These are phyloP conservation scores for Callinectes sapidus DNA, from an alignment of 2,888 invertebrate genomes.

Conservation along the genomic window DNA sequence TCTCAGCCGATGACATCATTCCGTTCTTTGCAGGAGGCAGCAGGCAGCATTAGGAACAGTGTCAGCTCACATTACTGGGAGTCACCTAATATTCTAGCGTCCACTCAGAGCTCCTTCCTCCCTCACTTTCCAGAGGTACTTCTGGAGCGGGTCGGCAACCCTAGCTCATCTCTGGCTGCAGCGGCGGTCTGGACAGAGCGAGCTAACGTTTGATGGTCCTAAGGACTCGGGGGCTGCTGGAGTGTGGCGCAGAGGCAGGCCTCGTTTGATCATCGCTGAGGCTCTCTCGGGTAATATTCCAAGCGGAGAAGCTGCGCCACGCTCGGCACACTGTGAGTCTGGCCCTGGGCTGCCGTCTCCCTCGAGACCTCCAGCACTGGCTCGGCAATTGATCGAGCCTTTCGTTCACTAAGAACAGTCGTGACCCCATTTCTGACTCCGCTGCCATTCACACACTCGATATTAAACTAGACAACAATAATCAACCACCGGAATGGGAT, in stretches of 20 bases:
- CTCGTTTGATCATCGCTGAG: conserved; percentile 64
- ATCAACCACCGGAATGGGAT: conserved; percentile 26
- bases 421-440: conserved; percentile 14
- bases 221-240: conserved; percentile 43
- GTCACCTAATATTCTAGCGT: conserved; percentile 20
- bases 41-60: conserved; percentile 31
- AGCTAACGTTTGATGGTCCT: conserved; percentile 55
- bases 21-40: neutral
- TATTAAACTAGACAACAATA: conserved; percentile 23
- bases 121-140: conserved; percentile 8
- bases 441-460: conserved; percentile 22
- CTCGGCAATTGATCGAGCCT: conserved; percentile 30
- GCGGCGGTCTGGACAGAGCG: conserved; percentile 52
- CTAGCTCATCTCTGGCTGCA: conserved; percentile 41
- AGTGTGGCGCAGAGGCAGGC: conserved; percentile 59
- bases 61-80: neutral
- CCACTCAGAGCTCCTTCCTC: neutral
- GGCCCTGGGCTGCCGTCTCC: conserved; percentile 18
- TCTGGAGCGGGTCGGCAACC: conserved; percentile 19
- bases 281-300: conserved; percentile 63
- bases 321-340: conserved; percentile 50
- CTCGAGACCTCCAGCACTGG: neutral
- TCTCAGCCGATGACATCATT: neutral
- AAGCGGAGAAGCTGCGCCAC: conserved; percentile 44
- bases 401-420: conserved; percentile 7